Evolutionary conservation across 2,113 vertebrate species (phyloP).

Genomic region (Nerophis ophidion): DNA sequence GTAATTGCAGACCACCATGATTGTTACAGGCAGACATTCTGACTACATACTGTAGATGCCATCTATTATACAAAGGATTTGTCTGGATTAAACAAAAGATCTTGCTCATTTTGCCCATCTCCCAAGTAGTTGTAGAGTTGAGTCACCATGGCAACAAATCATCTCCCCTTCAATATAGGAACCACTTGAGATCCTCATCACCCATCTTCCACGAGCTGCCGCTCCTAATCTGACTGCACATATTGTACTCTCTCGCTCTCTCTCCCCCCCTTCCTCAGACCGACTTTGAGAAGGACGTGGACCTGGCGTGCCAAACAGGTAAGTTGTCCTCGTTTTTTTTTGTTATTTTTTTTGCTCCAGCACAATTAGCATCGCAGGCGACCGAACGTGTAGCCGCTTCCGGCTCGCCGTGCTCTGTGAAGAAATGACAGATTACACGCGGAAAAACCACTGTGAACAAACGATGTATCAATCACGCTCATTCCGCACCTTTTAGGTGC

Average conservation of each 20-base stretch:
- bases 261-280: conserved; percentile 74
- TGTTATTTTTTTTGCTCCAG: conserved; percentile 6
- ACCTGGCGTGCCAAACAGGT: conserved; percentile 98
- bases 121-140: conserved; percentile 8
- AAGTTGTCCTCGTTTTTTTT: conserved; percentile 47
- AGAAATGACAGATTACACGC: conserved; percentile 38
- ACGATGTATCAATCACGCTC: conserved; percentile 55
- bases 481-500: conserved; percentile 44
- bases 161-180: conserved; percentile 8
- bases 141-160: conserved; percentile 29
- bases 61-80: conserved; percentile 1
- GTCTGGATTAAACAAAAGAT: not conserved
- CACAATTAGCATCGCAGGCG: conserved; percentile 27
- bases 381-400: conserved; percentile 9
- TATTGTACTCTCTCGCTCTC: conserved; percentile 18
- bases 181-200: conserved; percentile 21
- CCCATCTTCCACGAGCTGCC: conserved; percentile 7
- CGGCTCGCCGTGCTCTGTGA: conserved; percentile 19
- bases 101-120: not conserved
- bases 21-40: not conserved
- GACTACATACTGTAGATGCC: no score
- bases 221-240: conserved; percentile 3
- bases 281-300: conserved; percentile 99
- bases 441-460: conserved; percentile 23
- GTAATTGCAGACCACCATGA: conserved; percentile 19